Conservation (phyloP, 2,113 vertebrate genomes). For the Paramormyrops kingsleyae region DNA sequence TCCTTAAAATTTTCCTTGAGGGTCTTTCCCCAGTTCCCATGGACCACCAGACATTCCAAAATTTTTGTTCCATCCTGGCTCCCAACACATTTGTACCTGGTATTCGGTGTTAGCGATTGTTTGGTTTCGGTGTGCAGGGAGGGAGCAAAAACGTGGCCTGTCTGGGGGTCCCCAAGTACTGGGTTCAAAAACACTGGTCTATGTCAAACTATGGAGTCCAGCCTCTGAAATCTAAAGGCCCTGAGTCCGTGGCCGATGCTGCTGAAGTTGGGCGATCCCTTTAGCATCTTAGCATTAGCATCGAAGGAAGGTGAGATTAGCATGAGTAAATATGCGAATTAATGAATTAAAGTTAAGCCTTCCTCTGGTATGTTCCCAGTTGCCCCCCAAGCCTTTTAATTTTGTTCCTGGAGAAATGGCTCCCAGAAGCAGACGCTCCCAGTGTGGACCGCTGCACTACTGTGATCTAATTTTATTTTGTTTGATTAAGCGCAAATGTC, state of each 20-base stretch:
- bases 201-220: neutral
- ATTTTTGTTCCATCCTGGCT: neutral
- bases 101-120: neutral
- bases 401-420: slow-evolving; percentile 1
- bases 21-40: neutral
- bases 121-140: neutral
- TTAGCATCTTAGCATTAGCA: neutral
- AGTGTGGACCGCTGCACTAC: neutral
- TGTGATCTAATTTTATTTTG: slow-evolving; percentile 6
- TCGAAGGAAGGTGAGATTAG: neutral
- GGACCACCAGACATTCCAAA: neutral
- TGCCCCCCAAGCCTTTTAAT: neutral
- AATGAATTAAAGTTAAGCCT: neutral
- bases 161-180: neutral
- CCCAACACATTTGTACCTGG: neutral
- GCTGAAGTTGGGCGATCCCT: neutral
- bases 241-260: neutral
- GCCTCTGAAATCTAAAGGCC: neutral
- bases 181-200: neutral
- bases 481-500: slow-evolving; percentile 21
- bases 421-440: neutral
- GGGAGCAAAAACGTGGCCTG: neutral
- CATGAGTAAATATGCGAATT: neutral
- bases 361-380: neutral
- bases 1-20: neutral